Evolutionary conservation across 2,113 vertebrate genomes (phyloP), one percentile per base, ranked within the genome.

Genomic region (Sprattus sprattus): DNA sequence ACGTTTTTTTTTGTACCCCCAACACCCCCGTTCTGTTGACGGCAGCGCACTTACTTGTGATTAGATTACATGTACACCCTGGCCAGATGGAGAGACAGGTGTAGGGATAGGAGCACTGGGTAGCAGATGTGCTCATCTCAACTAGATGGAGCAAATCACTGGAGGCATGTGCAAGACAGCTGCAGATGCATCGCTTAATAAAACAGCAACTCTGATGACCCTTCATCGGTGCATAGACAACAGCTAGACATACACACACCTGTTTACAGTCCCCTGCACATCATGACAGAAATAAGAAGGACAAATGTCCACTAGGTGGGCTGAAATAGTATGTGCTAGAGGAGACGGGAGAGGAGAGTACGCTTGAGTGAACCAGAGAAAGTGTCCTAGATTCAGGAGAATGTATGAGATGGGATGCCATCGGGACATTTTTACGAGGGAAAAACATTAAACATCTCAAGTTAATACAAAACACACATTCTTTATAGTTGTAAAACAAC

Each of bases 41-140:
- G 25, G 64, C 64, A 71, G 64, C 3, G 87, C 83, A 81, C 81
- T 47, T 32, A 82, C 82, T 22, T 64, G 60, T 64, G 57, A 85
- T 82, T 87, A 83, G 71, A 82, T 39, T 50, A 90, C 83, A 50
- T 84, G 78, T 85, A 87, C 85, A 90, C 88, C 15, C 47, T 50
- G 45, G 45, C 83, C 90, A 90, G 90, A 91, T 81, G 85, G 89
- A 87, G 49, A 45, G 81, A 85, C 84, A 47, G 82, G 84, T 83
- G 84, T 86, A 67, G 71, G 64, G 6, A 80, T 71, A 49, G 47
- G 84, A n/a, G 82, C 82, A 71, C 78, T 82, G 89, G 83, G 78
- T 71, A 87, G 85, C 81, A 45, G 64, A 84, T 89, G 89, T 86
- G 86, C 52, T 83, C 71, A 25, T 87, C 45, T 87, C 47, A 81